Conservation (phyloP, 1,140 invertebrate genomes). For the Drosophila takahashii region DNA sequence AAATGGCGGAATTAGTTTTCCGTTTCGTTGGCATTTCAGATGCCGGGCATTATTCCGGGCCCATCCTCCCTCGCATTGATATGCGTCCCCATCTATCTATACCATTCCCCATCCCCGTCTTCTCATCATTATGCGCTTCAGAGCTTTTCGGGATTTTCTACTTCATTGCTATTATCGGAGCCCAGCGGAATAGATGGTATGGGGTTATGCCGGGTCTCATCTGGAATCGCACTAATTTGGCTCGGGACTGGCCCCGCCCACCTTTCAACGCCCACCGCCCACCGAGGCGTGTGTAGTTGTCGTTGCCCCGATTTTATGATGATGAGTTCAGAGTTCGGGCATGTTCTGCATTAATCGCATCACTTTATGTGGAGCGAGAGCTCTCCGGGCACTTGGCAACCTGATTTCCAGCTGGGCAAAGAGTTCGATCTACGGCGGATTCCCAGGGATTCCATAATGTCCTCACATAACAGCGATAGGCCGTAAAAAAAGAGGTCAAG, state of each 20-base stretch:
- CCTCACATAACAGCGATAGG: slow-evolving; percentile 46
- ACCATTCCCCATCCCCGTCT: neutral
- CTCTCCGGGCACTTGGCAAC: slow-evolving; percentile 15
- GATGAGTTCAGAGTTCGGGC: slow-evolving; percentile 80
- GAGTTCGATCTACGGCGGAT: slow-evolving; percentile 50
- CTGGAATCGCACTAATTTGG: slow-evolving; percentile 76
- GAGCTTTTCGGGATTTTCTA: slow-evolving; percentile 79
- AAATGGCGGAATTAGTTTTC: slow-evolving; percentile 80
- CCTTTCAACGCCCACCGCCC: slow-evolving; percentile 3
- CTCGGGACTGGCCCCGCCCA: slow-evolving; percentile 35
- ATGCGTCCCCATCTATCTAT: slow-evolving; percentile 18
- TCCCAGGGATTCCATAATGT: slow-evolving; percentile 66
- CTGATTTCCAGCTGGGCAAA: slow-evolving; percentile 27
- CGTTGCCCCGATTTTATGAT: slow-evolving; percentile 74
- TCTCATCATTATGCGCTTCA: slow-evolving; percentile 63
- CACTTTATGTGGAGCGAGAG: slow-evolving; percentile 34
- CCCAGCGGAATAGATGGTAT: slow-evolving; percentile 64
- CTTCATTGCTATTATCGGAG: slow-evolving; percentile 77
- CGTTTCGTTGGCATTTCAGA: slow-evolving; percentile 77
- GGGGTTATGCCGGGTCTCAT: slow-evolving; percentile 58
- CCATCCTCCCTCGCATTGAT: slow-evolving; percentile 39
- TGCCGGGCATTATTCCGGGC: slow-evolving; percentile 59
- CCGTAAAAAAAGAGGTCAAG: slow-evolving; percentile 39
- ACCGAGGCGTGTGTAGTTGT: slow-evolving; percentile 50
- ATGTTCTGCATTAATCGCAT: slow-evolving; percentile 75